These are phyloP conservation scores for Heliconius ethilla DNA, from an alignment of 2,888 invertebrate species.

Conservation along the genomic window DNA sequence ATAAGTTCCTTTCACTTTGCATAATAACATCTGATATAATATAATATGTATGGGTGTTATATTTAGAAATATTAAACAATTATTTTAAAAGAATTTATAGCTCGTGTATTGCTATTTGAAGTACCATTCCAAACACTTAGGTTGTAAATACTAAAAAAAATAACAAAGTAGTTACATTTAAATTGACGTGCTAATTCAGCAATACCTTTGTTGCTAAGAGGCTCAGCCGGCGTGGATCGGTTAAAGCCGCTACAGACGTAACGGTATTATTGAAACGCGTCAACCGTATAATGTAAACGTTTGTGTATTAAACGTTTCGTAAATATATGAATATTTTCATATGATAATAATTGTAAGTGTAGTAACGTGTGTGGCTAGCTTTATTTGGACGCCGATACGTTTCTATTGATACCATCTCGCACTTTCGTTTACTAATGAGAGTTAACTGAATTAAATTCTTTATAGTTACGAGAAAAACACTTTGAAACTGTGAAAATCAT, in stretches of 20 bases:
- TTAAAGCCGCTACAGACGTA: slow-evolving; percentile 18
- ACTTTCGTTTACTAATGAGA: slow-evolving; percentile 12
- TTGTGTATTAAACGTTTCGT: background rate
- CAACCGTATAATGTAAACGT: slow-evolving; percentile 3
- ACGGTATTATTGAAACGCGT: slow-evolving; percentile 25
- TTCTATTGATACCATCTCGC: background rate
- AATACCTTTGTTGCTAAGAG: slow-evolving; percentile 22
- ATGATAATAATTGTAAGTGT: background rate
- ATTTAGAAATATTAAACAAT: too few relatives aligned
- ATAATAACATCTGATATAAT: background rate
- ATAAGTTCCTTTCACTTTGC: background rate
- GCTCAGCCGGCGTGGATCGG: slow-evolving; percentile 11
- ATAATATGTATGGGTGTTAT: background rate
- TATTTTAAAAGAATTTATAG: background rate
- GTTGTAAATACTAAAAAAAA: too few relatives aligned
- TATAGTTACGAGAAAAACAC: background rate
- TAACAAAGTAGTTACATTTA: background rate
- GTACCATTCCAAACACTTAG: background rate
- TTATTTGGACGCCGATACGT: background rate
- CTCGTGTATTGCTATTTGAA: background rate
- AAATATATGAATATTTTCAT: background rate
- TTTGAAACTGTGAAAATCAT: background rate
- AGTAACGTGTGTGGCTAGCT: slow-evolving; percentile 6
- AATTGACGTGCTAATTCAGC: slow-evolving; percentile 6
- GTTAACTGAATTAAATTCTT: background rate